Conservation (phyloP, 2,113 vertebrate genomes). For the Scartelaos histophorus region DNA sequence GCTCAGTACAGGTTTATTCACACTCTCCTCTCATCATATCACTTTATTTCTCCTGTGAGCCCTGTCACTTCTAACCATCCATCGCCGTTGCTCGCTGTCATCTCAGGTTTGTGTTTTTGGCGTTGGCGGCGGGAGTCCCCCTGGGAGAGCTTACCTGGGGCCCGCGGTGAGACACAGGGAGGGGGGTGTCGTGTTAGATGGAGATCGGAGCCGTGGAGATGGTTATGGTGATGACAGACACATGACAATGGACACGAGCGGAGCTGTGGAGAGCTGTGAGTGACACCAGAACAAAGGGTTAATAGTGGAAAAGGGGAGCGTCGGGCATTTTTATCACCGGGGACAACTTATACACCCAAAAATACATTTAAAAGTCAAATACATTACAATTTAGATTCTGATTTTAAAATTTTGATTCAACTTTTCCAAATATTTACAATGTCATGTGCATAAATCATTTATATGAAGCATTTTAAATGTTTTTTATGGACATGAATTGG, state of each 20-base stretch:
- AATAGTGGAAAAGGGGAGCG: constrained; percentile 18
- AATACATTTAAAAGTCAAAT: too few relatives aligned
- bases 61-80: constrained; percentile 22
- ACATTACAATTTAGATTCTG: too few relatives aligned
- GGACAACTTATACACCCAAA: neutral
- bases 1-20: neutral
- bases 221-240: constrained; percentile 58
- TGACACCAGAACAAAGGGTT: constrained; percentile 49
- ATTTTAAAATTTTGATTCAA: too few relatives aligned
- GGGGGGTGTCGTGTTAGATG: constrained; percentile 52
- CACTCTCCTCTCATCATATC: constrained; percentile 13
- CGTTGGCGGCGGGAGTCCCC: constrained; percentile 49
- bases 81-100: constrained; percentile 19
- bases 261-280: constrained; percentile 28
- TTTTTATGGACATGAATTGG: too few relatives aligned
- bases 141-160: constrained; percentile 73
- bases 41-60: constrained; percentile 24
- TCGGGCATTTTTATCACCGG: neutral
- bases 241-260: constrained; percentile 30
- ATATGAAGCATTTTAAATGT: too few relatives aligned
- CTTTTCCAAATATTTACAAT: too few relatives aligned
- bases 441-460: too few relatives aligned
- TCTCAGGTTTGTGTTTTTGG: constrained; percentile 36
- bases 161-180: constrained; percentile 3
- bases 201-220: constrained; percentile 60